phyloP scores from a whole-genome alignment of 2,113 vertebrate species.

The Stictonetta naevosa region DNA sequence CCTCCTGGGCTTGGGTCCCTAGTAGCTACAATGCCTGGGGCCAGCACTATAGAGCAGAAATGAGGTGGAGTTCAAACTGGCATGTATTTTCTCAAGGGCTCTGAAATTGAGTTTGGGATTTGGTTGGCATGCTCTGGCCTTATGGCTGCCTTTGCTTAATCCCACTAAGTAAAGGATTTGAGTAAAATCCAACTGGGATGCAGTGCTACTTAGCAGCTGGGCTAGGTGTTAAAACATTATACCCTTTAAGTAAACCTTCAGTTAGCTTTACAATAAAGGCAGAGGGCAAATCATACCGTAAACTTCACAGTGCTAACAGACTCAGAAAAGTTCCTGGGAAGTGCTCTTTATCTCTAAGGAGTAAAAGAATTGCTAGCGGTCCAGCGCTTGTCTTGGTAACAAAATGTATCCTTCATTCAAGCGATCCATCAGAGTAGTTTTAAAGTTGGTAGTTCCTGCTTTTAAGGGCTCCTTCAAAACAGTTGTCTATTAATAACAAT shows the following conservation, averaged over 20 bases:
- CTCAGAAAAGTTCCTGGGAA: neutral
- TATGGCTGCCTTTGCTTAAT: constrained; percentile 25
- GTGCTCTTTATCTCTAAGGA: neutral
- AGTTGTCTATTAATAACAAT: neutral
- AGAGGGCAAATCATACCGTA: neutral
- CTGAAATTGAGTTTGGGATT: constrained; percentile 53
- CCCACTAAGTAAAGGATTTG: constrained; percentile 20
- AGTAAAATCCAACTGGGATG: constrained; percentile 29
- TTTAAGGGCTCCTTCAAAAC: neutral
- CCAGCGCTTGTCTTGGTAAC: neutral
- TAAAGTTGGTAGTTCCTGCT: neutral
- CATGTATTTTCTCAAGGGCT: constrained; percentile 73
- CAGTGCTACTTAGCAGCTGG: neutral
- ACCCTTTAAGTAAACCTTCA: neutral
- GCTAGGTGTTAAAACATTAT: constrained; percentile 16
- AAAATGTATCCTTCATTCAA: neutral
- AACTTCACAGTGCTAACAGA: neutral
- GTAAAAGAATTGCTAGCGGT: neutral
- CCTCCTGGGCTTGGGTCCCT: constrained; percentile 71
- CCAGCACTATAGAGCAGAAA: constrained; percentile 62
- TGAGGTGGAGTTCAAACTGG: constrained; percentile 53
- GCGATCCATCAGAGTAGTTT: neutral
- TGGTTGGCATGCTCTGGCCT: constrained; percentile 30
- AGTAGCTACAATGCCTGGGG: constrained; percentile 70
- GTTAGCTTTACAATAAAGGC: neutral